Conservation (phyloP, 2,888 invertebrate genomes). For the Odontocolon sp. region DNA sequence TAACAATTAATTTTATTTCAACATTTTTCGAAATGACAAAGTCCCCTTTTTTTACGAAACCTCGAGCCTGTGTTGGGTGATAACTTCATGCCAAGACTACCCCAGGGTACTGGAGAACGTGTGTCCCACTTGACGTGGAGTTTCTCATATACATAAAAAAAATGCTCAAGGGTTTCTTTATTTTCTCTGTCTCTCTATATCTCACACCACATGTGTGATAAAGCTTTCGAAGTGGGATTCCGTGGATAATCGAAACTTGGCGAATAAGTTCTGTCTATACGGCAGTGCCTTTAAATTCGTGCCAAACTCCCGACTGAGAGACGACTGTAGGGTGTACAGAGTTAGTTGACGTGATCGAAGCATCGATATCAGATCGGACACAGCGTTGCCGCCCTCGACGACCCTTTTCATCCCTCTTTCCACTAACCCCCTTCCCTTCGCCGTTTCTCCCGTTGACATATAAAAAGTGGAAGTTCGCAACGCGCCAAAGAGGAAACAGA, state of each 20-base stretch:
- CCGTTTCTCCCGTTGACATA: slow-evolving; percentile 24
- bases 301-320: slow-evolving; percentile 53
- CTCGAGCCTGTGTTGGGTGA: no score
- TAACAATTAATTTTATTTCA: no score
- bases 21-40: no score
- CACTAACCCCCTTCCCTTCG: slow-evolving; percentile 1
- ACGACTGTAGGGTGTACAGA: slow-evolving; percentile 12
- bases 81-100: no score
- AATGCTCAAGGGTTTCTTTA: not conserved
- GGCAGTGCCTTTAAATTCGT: slow-evolving; percentile 50
- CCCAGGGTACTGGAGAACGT: no score
- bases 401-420: slow-evolving; percentile 6
- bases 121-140: no score
- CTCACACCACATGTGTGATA: slow-evolving; percentile 35
- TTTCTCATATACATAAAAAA: no score
- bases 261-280: slow-evolving; percentile 41
- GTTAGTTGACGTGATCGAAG: slow-evolving; percentile 63
- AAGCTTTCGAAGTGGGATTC: slow-evolving; percentile 32
- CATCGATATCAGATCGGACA: slow-evolving; percentile 70
- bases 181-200: no score
- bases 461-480: slow-evolving; percentile 62
- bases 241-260: slow-evolving; percentile 57
- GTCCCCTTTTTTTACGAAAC: no score
- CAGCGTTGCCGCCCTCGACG: slow-evolving; percentile 58
- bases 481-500: slow-evolving; percentile 74